Evolutionary conservation across 2,797 vertebrate species (phyloP).

Genomic region (Enteromius anoplus): DNA sequence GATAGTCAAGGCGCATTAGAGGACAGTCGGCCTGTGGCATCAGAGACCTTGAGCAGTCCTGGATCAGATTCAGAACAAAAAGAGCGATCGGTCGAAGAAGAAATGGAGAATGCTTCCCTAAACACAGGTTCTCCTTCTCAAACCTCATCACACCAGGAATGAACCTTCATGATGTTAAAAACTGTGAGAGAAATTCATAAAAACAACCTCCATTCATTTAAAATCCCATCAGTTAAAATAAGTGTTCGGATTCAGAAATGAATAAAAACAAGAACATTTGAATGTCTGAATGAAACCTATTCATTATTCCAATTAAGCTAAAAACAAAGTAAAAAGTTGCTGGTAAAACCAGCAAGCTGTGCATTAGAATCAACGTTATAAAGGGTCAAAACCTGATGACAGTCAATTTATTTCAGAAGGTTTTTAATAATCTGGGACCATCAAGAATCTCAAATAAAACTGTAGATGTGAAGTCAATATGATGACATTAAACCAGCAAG

Average conservation of each 20-base stretch:
- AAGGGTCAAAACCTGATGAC: neutral
- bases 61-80: constrained; percentile 25
- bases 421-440: neutral
- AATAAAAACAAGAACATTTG: neutral
- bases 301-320: neutral
- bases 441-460: neutral
- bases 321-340: neutral
- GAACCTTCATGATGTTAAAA: neutral
- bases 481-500: constrained; percentile 19
- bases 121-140: neutral
- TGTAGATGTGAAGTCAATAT: neutral
- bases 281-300: neutral
- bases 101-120: neutral
- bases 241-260: constrained; percentile 5
- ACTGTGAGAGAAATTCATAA: neutral
- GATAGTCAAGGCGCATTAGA: constrained; percentile 45
- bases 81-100: neutral
- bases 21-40: neutral
- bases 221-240: neutral
- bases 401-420: neutral
- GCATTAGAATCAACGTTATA: neutral
- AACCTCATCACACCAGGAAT: neutral
- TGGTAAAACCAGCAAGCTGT: constrained; percentile 3
- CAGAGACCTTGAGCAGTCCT: neutral
- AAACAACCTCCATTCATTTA: neutral